A percentile compares a stretch with the other conserved stretches of the same genome.
phyloP scores from a whole-genome alignment of 2,113 vertebrate genomes.

The Andinoacara biseriatus region DNA sequence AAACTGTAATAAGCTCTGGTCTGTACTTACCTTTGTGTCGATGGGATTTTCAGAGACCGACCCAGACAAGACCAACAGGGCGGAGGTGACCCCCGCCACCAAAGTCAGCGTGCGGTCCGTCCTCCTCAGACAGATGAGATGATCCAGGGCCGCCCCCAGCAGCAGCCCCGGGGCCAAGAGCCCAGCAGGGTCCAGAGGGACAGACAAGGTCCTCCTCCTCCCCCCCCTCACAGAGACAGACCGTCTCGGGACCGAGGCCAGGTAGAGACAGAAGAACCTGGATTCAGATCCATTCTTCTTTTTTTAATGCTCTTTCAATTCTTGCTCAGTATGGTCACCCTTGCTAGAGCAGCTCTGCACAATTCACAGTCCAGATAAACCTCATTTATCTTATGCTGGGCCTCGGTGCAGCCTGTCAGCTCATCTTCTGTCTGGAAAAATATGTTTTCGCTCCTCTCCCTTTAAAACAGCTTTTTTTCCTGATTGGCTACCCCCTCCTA shows the following conservation, averaged over 20 bases:
- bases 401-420: too few relatives aligned
- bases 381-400: too few relatives aligned
- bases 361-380: too few relatives aligned
- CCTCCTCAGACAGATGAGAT: slow-evolving; percentile 62
- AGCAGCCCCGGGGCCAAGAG: slow-evolving; percentile 85
- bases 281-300: background rate
- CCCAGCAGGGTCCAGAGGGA: slow-evolving; percentile 71
- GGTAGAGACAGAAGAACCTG: slow-evolving; percentile 37
- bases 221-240: slow-evolving; percentile 72
- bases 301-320: background rate
- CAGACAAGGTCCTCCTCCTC: slow-evolving; percentile 58
- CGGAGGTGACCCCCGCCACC: slow-evolving; percentile 63
- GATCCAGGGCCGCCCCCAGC: slow-evolving; percentile 71
- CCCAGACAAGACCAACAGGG: slow-evolving; percentile 55
- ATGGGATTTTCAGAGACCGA: slow-evolving; percentile 58
- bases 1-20: background rate
- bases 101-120: slow-evolving; percentile 45
- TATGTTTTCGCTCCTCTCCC: too few relatives aligned
- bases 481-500: background rate
- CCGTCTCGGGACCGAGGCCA: slow-evolving; percentile 55
- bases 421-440: too few relatives aligned
- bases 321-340: background rate
- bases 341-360: too few relatives aligned
- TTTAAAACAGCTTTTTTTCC: background rate
- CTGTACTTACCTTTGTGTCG: background rate